A percentile compares a stretch with the other conserved stretches of the same genome.
Conservation (phyloP, 2,888 invertebrate genomes). For the Scrobipalpa costella region DNA sequence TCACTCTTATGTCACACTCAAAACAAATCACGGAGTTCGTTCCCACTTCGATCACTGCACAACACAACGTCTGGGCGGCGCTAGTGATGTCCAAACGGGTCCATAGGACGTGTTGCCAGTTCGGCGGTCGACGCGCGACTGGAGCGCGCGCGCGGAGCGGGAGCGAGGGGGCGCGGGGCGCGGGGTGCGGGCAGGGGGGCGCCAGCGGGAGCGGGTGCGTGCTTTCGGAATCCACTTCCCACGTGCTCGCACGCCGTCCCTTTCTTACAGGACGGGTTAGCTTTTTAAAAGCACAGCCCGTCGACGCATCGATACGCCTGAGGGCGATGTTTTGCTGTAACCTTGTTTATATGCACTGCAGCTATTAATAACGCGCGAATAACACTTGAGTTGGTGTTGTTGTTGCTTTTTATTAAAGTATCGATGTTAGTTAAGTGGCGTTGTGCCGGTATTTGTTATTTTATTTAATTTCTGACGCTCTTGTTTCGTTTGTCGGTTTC, state of each 20-base stretch:
- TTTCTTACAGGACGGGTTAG: conserved; percentile 77
- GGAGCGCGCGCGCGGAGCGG: conserved; percentile 66
- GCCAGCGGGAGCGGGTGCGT: conserved; percentile 67
- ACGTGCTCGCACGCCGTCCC: conserved; percentile 74
- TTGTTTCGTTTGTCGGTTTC: conserved; percentile 54
- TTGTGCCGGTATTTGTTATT: conserved; percentile 53
- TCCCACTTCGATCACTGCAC: conserved; percentile 60
- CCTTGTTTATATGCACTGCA: conserved; percentile 77
- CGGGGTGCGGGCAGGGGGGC: conserved; percentile 47
- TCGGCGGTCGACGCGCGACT: conserved; percentile 79
- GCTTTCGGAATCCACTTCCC: conserved; percentile 80
- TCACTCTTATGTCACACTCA: conserved; percentile 73
- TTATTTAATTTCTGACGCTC: conserved; percentile 57
- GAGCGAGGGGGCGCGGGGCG: conserved; percentile 25
- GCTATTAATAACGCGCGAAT: conserved; percentile 76
- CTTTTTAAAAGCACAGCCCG: conserved; percentile 74
- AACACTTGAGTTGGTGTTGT: conserved; percentile 63
- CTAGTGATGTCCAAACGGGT: conserved; percentile 47
- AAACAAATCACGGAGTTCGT: conserved; percentile 75
- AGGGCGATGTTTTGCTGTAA: conserved; percentile 71
- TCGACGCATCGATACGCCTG: conserved; percentile 75
- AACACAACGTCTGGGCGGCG: conserved; percentile 66
- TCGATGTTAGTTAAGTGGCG: conserved; percentile 55
- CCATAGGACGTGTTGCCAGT: conserved; percentile 57
- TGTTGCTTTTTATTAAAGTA: conserved; percentile 58